Conservation (phyloP, 1,140 invertebrate species). For the Mizuhopecten yessoensis region DNA sequence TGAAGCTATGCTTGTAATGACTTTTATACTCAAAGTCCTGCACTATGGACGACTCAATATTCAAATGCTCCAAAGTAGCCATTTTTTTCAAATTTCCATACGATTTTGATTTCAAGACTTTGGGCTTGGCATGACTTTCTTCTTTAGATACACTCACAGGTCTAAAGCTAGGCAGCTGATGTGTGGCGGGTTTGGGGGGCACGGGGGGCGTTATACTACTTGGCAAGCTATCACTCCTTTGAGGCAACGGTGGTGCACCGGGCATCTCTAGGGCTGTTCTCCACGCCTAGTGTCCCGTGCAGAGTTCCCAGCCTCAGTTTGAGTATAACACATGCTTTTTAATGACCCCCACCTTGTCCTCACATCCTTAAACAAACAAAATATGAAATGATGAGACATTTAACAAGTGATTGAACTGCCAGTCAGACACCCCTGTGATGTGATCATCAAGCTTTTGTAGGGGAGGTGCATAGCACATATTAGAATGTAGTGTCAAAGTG, state of each 20-base stretch:
- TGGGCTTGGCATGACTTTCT: background rate
- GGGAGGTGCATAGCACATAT: too few species aligned
- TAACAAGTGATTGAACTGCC: too few species aligned
- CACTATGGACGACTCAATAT: constrained; percentile 35
- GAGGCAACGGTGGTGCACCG: background rate
- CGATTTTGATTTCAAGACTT: background rate
- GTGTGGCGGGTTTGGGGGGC: background rate
- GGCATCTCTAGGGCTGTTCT: constrained; percentile 36
- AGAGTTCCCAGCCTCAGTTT: background rate
- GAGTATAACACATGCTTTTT: background rate
- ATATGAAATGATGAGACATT: too few species aligned
- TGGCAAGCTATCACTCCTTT: constrained; percentile 25
- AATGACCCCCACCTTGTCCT: background rate
- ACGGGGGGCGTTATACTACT: constrained; percentile 9
- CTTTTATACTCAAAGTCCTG: constrained; percentile 59
- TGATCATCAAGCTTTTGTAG: too few species aligned
- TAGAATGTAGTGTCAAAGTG: too few species aligned
- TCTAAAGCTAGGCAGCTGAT: constrained; percentile 23
- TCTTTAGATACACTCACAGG: background rate
- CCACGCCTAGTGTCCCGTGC: background rate
- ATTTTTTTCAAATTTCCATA: constrained; percentile 53
- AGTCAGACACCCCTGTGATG: too few species aligned
- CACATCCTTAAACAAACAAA: background rate
- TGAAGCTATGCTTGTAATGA: constrained; percentile 64
- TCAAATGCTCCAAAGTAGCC: constrained; percentile 53